phyloP scores from a whole-genome alignment of 2,888 invertebrate genomes.

The Dicroscelio sp. region DNA sequence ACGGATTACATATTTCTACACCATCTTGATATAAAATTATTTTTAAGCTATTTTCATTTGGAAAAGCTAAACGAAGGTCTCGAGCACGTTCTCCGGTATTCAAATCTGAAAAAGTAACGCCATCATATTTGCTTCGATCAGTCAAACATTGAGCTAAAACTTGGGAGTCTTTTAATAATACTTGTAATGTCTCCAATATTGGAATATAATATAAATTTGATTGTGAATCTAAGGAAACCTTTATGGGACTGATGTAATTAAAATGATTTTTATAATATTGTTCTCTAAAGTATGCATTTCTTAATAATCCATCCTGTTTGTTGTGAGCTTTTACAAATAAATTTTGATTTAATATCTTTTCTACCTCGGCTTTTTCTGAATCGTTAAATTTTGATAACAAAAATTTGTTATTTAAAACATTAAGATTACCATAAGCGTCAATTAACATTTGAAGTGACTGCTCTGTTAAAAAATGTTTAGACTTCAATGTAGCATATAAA shows the following conservation, averaged over 20 bases:
- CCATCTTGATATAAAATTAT: conserved; percentile 13
- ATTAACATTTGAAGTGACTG: conserved; percentile 34
- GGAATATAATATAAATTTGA: conserved; percentile 35
- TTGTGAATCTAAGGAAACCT: background rate
- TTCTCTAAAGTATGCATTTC: conserved; percentile 3
- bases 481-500: conserved; percentile 31
- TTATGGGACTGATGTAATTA: conserved; percentile 32
- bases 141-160: conserved; percentile 35
- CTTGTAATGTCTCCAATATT: conserved; percentile 27
- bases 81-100: conserved; percentile 6
- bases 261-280: conserved; percentile 29
- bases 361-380: background rate
- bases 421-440: conserved; percentile 26
- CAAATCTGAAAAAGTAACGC: conserved; percentile 1
- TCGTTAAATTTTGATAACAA: conserved; percentile 7
- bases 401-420: conserved; percentile 31
- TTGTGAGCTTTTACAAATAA: conserved; percentile 44
- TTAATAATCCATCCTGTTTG: conserved; percentile 13
- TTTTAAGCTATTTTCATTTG: background rate
- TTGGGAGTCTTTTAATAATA: conserved; percentile 6
- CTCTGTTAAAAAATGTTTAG: conserved; percentile 45
- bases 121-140: conserved; percentile 26
- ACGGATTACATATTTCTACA: conserved; percentile 42
- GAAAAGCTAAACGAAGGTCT: background rate
- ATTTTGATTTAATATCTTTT: conserved; percentile 17